Evolutionary conservation across 2,797 vertebrate genomes (phyloP), one percentile per base, ranked within the genome.

Genomic region (Nyctibius grandis): DNA sequence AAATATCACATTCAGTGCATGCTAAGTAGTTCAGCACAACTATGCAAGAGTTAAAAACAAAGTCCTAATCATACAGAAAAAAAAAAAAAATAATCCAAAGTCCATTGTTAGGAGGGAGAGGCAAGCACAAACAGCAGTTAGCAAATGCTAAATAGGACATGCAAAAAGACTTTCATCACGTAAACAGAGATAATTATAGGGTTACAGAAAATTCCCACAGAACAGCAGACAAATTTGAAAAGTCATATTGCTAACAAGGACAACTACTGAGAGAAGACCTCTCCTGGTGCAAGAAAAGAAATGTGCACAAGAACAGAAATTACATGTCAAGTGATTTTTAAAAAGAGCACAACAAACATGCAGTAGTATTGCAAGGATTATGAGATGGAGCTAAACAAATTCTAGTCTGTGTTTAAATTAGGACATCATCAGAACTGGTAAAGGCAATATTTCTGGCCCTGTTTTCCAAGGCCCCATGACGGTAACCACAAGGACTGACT

Each of bases 121-220:
- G 95, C 90, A 90, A 94, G 94, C 72, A 91, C 64, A 91, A 97
- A 90, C 86, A 93, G 82, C 89, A 96, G 96, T 74, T 95, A 95
- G 89, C 61, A 95, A 94, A 96, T 83, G 86, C 86, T 95, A 96
- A 97, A 90, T 96, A 96, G 96, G 82, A 97, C 96, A 93, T 90
- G 91, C 77, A 95, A 91, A 97, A 95, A 94, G 29, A 89, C 86
- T 96, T 91, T 93, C 91, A 96, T 96, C 85, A 91, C 28, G 34
- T 95, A 97, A 97, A 95, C 57, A 95, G 48, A 80, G 81, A 96
- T 97, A 97, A 97, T 97, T 96, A 97, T 25, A 95, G 92, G 93
- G 95, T 94, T 93, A 85, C 68, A 82, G 72, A 94, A 89, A 96
- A 88, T 96, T 96, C 94, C 90, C 88, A 96, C 88, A 90, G 93